phyloP scores from a whole-genome alignment of 2,113 vertebrate genomes.

The Hydrochoerus hydrochaeris region DNA sequence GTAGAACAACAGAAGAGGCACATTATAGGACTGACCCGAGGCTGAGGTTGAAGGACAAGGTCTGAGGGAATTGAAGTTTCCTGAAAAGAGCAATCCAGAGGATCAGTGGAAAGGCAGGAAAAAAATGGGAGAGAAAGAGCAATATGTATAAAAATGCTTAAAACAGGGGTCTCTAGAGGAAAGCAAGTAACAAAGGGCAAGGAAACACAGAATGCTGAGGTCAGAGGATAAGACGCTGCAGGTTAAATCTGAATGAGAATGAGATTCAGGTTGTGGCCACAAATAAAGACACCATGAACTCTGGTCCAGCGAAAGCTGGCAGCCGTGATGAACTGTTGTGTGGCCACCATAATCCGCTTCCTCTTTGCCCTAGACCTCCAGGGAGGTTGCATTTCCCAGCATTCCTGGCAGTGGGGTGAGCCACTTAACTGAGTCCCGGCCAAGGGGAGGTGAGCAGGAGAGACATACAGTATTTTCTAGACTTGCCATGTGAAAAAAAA shows the following conservation, averaged over 20 bases:
- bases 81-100: background rate
- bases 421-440: background rate
- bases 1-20: background rate
- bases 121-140: no score
- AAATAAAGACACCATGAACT: background rate
- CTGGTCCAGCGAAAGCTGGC: fast-evolving
- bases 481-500: background rate
- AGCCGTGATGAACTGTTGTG: fast-evolving
- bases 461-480: background rate
- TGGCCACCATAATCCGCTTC: background rate
- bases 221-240: background rate
- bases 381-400: background rate
- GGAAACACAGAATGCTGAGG: background rate
- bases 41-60: background rate
- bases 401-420: background rate
- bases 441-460: background rate
- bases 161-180: background rate
- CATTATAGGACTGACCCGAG: no score
- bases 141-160: background rate
- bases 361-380: background rate
- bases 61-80: background rate
- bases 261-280: background rate
- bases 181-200: background rate
- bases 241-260: background rate
- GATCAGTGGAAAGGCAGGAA: no score